Base-by-base conservation (phyloP, 2,888 invertebrate genomes). In the Drosophila nr. fundita region DNA sequence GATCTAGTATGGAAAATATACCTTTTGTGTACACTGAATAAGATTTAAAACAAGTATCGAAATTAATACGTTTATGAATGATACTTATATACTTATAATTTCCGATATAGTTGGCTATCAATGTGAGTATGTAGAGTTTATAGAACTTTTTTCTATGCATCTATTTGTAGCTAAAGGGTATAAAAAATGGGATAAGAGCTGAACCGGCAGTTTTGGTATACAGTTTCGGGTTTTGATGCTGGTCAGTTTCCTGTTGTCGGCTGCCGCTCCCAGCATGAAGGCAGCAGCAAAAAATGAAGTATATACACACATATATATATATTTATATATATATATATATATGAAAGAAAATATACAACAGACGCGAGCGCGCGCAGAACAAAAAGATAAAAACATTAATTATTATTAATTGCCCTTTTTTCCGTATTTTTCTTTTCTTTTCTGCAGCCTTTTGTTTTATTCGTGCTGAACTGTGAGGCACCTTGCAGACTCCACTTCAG, bases 301-400 rank as follows among this genome's bases (percentile, higher is more conserved):
- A 18, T 18, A 42, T 40, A 27, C 1, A 24, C 57, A 49, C 53
- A 45, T 2, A 27, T 24, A 27, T 13, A 59, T 59, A 58, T 10
- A 32, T 32, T 5, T 24, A 42, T 32, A 29, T 32, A 45, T 18
- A 15, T 48, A 29, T 27, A 27, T 36, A 0, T 54, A 55, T 55
- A 27, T 60, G 45, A 38, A 71, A 38, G 63, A 67, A 76, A 65
- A 64, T 64, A 58, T 68, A 67, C 65, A 42, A 52, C 54, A 71
- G 61, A 71, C 63, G 63, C 27, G 48, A 67, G 67, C 57, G 66
- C 76, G 67, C 57, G 58, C 61, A 57, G 76, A 77, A 83, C 73
- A 91, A 82, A 80, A 80, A 89, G 84, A 91, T 91, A 91, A 91
- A 86, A 91, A 91, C 90, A 91, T 91, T 91, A 91, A 92, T 91